Conservation (phyloP, 1,140 invertebrate genomes). For the Drosophila neocordata region DNA sequence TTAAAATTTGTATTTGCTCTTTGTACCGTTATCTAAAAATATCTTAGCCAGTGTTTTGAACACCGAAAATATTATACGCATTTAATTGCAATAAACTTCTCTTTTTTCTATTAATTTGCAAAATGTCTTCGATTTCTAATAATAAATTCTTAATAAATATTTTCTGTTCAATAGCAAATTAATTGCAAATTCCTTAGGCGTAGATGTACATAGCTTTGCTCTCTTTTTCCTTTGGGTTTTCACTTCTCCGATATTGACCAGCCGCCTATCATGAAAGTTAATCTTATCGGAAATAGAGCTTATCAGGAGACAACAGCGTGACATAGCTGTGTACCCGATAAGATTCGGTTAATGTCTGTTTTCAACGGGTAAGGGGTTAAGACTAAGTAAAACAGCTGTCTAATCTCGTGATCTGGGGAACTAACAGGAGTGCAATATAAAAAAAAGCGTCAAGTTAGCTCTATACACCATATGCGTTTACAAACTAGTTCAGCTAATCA, state of each 20-base stretch:
- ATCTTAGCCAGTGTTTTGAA: no score
- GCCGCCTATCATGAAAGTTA: neutral
- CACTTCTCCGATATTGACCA: neutral
- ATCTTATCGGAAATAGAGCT: constrained; percentile 8
- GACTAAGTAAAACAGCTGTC: neutral
- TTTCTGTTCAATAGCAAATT: neutral
- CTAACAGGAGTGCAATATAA: neutral
- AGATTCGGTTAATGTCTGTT: neutral
- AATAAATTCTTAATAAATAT: neutral
- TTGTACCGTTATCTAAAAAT: no score
- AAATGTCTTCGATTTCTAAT: no score
- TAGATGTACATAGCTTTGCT: neutral
- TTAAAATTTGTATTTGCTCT: no score
- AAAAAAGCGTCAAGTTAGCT: neutral
- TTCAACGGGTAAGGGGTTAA: neutral
- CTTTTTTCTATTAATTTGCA: neutral
- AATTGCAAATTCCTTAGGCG: neutral
- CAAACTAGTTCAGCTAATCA: neutral
- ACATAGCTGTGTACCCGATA: constrained; percentile 1
- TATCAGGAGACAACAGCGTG: neutral
- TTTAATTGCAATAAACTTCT: neutral
- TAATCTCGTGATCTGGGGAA: neutral
- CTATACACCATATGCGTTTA: neutral
- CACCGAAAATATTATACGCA: no score
- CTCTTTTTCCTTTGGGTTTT: neutral